Evolutionary conservation across 2,888 invertebrate genomes (phyloP), one percentile per base, ranked within the genome.

Genomic region (Metopia argyrocephala): DNA sequence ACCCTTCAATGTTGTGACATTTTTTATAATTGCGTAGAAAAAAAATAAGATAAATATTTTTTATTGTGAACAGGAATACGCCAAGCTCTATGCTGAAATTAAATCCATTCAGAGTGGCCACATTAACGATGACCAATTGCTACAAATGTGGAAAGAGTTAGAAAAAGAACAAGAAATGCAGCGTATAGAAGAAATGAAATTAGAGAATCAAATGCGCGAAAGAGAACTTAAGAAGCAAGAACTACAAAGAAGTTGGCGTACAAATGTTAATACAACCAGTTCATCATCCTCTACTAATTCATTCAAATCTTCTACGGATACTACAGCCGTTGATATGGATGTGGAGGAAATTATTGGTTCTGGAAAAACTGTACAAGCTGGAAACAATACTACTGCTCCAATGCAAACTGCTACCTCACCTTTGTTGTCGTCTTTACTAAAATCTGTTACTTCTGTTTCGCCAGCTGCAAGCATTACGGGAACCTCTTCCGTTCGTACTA

Each of bases 371-470:
- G 56, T 61, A 23, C 6, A 69, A 80, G 6, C 57, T 9, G 27
- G 5, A 52, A 61, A 25, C 71, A 82, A 20, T 68, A 75, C 18
- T 61, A 23, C 69, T 38, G 48, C 12, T 48, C 69, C 64, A 65
- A 38, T 75, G 0, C 80, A 84, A 83, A 59, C 83, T 62, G 93
- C 93, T 0, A 92, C 94, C 0, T 94, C 94, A 0, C 96, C 96
- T 0, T 90, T 97, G 54, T 91, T 97, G 59, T 96, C 97, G 7
- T 96, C 96, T 57, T 91, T 97, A 46, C 91, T 97, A 5, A 96
- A 96, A 89, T 94, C 94, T 56, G 86, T 87, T 3, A 84, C 85
- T 3, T 73, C 87, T 23, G 82, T 52, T 5, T 78, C 86, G 3
- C 46, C 85, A 12, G 3, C 59, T 15, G 46, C 83, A 21, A 85